phyloP scores from a whole-genome alignment of 2,888 invertebrate genomes.

The Argynnis bischoffii region DNA sequence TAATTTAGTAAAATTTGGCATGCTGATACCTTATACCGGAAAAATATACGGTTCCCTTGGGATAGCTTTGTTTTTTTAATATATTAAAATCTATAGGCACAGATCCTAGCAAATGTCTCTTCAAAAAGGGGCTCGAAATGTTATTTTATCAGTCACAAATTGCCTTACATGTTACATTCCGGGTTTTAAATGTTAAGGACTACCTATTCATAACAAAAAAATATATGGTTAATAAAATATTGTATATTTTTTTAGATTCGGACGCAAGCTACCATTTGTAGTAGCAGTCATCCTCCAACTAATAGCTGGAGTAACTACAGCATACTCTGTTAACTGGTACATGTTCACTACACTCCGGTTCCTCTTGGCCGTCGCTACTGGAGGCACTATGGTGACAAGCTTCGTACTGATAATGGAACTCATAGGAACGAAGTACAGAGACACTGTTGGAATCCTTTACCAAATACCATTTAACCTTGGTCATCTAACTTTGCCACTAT shows the following conservation, averaged over 20 bases:
- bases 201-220: background rate
- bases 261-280: conserved; percentile 88
- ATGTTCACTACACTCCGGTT: conserved; percentile 87
- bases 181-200: too few species aligned
- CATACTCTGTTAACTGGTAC: conserved; percentile 85
- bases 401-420: conserved; percentile 87
- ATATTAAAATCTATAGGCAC: too few species aligned
- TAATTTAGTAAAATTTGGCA: too few species aligned
- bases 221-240: background rate
- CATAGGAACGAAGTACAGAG: conserved; percentile 82
- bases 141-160: too few species aligned
- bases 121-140: too few species aligned
- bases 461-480: conserved; percentile 88
- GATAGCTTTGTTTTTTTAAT: too few species aligned
- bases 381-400: conserved; percentile 92
- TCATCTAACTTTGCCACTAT: conserved; percentile 83
- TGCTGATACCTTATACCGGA: too few species aligned
- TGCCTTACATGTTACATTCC: too few species aligned
- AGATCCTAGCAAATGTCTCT: too few species aligned
- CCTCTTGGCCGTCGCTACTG: conserved; percentile 88
- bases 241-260: conserved; percentile 80
- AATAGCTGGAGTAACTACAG: conserved; percentile 86
- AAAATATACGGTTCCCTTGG: too few species aligned
- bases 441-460: conserved; percentile 87
- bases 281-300: conserved; percentile 88